Conservation (phyloP, 1,140 invertebrate genomes). For the Neotoxoptera formosana region DNA sequence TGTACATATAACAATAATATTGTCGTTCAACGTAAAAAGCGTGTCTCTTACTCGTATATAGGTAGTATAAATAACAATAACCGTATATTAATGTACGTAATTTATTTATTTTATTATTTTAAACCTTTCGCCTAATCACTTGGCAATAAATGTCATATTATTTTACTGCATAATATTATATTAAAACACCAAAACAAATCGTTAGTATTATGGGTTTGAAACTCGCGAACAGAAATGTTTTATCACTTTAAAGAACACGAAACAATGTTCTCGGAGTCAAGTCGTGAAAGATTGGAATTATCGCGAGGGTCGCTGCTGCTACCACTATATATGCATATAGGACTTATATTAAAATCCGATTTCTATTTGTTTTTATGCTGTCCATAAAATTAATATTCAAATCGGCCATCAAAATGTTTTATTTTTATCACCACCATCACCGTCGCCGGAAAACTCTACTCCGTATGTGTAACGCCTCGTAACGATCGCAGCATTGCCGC, state of each 20-base stretch:
- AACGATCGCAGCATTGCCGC: neutral
- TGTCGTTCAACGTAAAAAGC: neutral
- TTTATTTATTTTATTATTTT: neutral
- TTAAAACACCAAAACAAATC: neutral
- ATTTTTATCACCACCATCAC: neutral
- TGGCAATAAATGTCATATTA: neutral
- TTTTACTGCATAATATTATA: neutral
- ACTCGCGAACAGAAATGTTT: neutral
- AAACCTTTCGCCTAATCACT: neutral
- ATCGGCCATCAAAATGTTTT: neutral
- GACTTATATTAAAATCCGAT: neutral
- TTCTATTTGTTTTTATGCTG: slow-evolving; percentile 18
- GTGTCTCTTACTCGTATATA: no score
- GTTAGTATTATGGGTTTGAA: neutral
- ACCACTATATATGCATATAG: no score
- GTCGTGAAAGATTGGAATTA: neutral
- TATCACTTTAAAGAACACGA: neutral
- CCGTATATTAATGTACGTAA: neutral
- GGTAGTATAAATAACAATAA: no score
- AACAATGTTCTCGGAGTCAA: neutral
- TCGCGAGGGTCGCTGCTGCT: neutral
- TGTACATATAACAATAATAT: no score
- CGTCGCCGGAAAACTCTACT: neutral
- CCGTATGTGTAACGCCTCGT: neutral
- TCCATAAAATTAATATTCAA: neutral